Evolutionary conservation across 2,888 invertebrate genomes (phyloP), one percentile per base, ranked within the genome.

Genomic region (Desoria tigrina): DNA sequence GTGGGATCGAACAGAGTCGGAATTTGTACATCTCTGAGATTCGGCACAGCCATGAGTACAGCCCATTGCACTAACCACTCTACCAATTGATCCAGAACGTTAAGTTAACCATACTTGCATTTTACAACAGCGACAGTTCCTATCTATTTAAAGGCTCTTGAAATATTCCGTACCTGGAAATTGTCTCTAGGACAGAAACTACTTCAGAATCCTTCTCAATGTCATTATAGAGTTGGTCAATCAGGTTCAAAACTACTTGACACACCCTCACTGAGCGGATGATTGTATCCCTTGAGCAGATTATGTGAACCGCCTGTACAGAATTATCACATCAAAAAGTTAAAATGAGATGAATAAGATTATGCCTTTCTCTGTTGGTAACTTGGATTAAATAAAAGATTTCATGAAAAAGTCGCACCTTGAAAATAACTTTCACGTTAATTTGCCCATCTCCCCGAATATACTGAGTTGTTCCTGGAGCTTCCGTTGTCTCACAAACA

Each of bases 381-480:
- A n/a, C n/a, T n/a, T n/a, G n/a, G n/a, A n/a, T n/a, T n/a, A n/a
- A n/a, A n/a, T n/a, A n/a, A n/a, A n/a, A n/a, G n/a, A n/a, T n/a
- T n/a, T n/a, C n/a, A n/a, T 53, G 16, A 27, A 14, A n/a, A 6
- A 14, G 26, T 49, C 9, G 75, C 81, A 90, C 90, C 84, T 90
- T 90, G 9, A 91, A 80, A 1, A 95, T 88, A 16, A 95, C 90
- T 83, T 90, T 89, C 74, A 92, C 87, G 80, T 96, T 93, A 65
- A 99, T 88, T 78, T 95, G 92, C 0, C 99, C 98, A 76, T 96
- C 94, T 77, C 90, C 89, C 28, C 94, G 96, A 65, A 98, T 96
- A 78, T 96, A 99, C 79, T 90, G 87, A 23, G 88, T 83, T 0
- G 97, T 90, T 0, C 94, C 94, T 0, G 92, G 88, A 0, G 92